Conservation (phyloP, 2,797 vertebrate genomes). For the Halcyon badia region DNA sequence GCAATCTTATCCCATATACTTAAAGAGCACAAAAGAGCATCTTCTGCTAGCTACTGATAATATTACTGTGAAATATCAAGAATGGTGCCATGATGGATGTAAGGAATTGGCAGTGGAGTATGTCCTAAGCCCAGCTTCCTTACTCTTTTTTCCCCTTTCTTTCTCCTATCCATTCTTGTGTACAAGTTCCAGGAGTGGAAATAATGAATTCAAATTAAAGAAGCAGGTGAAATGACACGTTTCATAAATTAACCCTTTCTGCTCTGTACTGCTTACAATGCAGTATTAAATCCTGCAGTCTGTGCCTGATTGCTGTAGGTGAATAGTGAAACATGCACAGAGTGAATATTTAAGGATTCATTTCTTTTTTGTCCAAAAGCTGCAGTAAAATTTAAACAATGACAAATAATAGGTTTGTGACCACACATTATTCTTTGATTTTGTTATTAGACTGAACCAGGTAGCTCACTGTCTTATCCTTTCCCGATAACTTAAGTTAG, state of each 20-base stretch:
- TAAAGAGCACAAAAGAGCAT: constrained; percentile 22
- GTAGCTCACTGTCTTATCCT: background rate
- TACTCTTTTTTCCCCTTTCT: background rate
- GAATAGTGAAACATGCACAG: background rate
- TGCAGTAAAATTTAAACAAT: constrained; percentile 35
- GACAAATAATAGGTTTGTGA: constrained; percentile 30
- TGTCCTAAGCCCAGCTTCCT: background rate
- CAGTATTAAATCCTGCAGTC: background rate
- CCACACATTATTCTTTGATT: background rate
- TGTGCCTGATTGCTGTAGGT: background rate
- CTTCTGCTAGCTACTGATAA: constrained; percentile 7
- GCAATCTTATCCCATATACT: background rate
- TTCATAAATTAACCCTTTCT: constrained; percentile 43
- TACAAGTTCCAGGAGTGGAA: constrained; percentile 30
- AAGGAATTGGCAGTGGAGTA: background rate
- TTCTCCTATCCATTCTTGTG: background rate
- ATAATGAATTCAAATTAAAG: constrained; percentile 46
- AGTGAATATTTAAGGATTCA: constrained; percentile 1
- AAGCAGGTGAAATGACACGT: constrained; percentile 1
- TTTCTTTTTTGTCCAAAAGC: constrained; percentile 10
- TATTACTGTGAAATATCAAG: constrained; percentile 9
- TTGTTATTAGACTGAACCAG: background rate
- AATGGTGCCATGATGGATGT: background rate
- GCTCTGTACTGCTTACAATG: background rate
- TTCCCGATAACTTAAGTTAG: background rate